These are phyloP conservation scores for Helarctos malayanus DNA, from an alignment of 2,797 vertebrate species.

Conservation along the genomic window DNA sequence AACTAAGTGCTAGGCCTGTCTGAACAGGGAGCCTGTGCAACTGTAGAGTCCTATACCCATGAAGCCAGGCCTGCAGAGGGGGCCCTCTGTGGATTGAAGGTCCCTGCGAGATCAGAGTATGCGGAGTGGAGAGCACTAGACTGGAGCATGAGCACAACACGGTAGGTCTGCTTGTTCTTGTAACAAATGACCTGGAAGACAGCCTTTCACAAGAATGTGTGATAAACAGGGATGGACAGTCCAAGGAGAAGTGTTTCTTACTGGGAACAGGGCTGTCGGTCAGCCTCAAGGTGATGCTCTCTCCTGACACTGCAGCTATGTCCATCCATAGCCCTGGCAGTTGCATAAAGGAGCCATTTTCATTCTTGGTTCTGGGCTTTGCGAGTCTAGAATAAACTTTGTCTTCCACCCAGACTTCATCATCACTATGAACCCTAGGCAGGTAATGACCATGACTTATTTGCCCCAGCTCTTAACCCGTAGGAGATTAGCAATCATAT, in stretches of 20 bases:
- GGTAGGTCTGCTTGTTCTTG: background rate
- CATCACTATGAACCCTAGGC: background rate
- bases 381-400: background rate
- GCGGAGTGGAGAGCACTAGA: fast-evolving
- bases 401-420: background rate
- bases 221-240: background rate
- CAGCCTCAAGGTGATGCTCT: background rate
- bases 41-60: fast-evolving
- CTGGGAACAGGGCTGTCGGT: background rate
- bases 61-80: background rate
- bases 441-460: background rate
- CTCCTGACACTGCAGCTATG: background rate
- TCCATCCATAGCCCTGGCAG: background rate
- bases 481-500: background rate
- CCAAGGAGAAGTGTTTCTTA: background rate
- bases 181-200: background rate
- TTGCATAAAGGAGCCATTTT: background rate
- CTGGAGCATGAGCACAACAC: background rate
- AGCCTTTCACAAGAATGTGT: background rate
- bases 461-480: background rate
- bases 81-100: fast-evolving
- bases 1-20: background rate
- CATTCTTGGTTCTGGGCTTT: background rate
- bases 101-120: background rate
- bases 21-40: background rate